These are phyloP conservation scores for Pogoniulus pusillus DNA, from an alignment of 2,797 vertebrate genomes.

Conservation along the genomic window DNA sequence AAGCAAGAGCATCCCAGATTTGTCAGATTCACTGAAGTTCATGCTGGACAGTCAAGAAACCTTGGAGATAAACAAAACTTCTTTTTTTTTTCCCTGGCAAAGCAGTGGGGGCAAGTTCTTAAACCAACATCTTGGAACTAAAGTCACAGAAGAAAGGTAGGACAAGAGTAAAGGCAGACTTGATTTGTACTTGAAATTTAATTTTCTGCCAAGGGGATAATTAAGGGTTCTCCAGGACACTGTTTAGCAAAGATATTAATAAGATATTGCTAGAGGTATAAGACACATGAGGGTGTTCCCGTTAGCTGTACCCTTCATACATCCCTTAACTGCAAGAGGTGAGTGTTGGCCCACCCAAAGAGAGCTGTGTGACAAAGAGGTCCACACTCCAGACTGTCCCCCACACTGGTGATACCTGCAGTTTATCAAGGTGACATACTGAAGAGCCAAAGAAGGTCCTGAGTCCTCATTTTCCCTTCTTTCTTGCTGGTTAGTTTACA, in stretches of 20 bases:
- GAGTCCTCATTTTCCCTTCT: not conserved
- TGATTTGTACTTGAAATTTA: not conserved
- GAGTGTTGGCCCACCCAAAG: not conserved
- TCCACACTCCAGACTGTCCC: not conserved
- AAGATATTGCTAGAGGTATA: not conserved
- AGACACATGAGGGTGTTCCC: not conserved
- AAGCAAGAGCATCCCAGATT: not conserved
- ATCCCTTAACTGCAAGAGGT: not conserved
- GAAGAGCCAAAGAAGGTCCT: not conserved
- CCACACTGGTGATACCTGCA: accelerated
- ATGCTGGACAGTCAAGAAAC: not conserved
- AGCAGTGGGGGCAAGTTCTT: not conserved
- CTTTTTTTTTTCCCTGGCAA: not conserved
- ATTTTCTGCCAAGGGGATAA: not conserved
- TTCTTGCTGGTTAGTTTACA: not conserved
- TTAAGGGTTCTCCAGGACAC: not conserved
- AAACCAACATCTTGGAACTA: not conserved
- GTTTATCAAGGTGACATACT: not conserved
- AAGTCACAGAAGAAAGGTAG: not conserved
- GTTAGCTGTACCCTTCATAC: not conserved
- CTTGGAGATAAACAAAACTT: not conserved
- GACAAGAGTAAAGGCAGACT: not conserved
- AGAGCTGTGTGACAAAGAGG: not conserved
- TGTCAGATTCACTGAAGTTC: not conserved
- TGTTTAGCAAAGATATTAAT: not conserved